These are phyloP conservation scores for Papilio glaucus DNA, from an alignment of 1,140 invertebrate species.

Conservation along the genomic window DNA sequence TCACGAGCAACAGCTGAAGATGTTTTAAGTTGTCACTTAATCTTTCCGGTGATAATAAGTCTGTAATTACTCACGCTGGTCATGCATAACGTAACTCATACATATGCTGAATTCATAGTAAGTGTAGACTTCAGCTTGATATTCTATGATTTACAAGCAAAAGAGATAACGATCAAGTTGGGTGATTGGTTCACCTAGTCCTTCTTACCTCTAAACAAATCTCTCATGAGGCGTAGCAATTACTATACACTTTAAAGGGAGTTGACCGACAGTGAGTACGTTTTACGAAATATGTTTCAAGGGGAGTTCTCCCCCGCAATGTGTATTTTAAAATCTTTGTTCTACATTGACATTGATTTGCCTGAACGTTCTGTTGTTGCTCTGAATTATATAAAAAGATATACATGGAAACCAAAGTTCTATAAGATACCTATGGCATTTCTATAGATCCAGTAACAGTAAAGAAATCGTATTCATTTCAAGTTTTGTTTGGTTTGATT, in stretches of 20 bases:
- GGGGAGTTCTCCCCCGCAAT: no score
- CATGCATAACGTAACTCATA: not conserved
- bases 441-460: not conserved
- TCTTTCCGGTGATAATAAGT: constrained; percentile 11
- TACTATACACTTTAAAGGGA: no score
- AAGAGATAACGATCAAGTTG: no score
- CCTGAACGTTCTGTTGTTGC: not conserved
- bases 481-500: constrained; percentile 2
- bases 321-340: no score
- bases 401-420: no score
- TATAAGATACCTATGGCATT: not conserved
- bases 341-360: no score
- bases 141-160: not conserved
- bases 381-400: not conserved
- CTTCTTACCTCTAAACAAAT: no score
- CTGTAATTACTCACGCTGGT: constrained; percentile 17
- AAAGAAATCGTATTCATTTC: not conserved
- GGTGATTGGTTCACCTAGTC: no score
- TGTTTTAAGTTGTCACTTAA: constrained; percentile 17
- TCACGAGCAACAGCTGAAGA: not conserved
- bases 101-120: not conserved
- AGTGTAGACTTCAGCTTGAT: not conserved
- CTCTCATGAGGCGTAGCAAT: no score
- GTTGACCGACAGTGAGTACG: no score
- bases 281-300: no score